phyloP scores from a whole-genome alignment of 2,888 invertebrate species.

The Ectemnius continuus region DNA sequence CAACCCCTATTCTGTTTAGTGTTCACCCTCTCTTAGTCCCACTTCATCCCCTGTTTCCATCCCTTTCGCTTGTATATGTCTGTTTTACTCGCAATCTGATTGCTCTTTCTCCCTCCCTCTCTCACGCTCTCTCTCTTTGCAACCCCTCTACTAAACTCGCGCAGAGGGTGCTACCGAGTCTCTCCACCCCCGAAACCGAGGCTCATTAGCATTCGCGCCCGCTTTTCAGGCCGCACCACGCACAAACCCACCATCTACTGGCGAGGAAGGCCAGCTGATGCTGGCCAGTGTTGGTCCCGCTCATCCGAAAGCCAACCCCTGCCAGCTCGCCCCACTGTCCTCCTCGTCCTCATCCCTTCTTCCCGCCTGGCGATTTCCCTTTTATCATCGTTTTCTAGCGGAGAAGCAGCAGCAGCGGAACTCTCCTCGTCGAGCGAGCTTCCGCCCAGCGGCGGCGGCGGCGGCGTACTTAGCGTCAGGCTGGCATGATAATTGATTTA shows the following conservation, averaged over 20 bases:
- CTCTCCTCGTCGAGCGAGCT: neutral
- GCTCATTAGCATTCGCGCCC: slow-evolving; percentile 73
- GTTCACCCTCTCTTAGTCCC: neutral
- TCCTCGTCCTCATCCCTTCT: neutral
- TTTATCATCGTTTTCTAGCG: slow-evolving; percentile 12
- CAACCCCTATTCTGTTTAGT: too few relatives aligned
- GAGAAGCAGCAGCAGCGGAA: too few relatives aligned
- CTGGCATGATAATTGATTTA: slow-evolving; percentile 32
- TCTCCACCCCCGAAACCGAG: slow-evolving; percentile 47
- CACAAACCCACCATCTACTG: slow-evolving; percentile 51
- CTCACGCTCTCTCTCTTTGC: slow-evolving; percentile 6
- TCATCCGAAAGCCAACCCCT: too few relatives aligned
- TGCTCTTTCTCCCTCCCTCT: slow-evolving; percentile 6
- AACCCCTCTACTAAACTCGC: neutral
- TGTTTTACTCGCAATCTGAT: neutral
- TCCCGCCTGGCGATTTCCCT: neutral
- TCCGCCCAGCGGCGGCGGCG: slow-evolving; percentile 16
- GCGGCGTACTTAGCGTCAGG: slow-evolving; percentile 8
- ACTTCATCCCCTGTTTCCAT: neutral
- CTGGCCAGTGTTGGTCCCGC: slow-evolving; percentile 17
- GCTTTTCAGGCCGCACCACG: slow-evolving; percentile 54
- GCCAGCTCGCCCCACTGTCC: neutral
- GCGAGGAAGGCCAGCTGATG: slow-evolving; percentile 15
- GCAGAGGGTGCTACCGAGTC: neutral
- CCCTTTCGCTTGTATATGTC: neutral